A percentile compares a stretch with the other conserved stretches of the same genome.
Conservation (phyloP, 2,888 invertebrate genomes). For the Hypercompe scribonia region DNA sequence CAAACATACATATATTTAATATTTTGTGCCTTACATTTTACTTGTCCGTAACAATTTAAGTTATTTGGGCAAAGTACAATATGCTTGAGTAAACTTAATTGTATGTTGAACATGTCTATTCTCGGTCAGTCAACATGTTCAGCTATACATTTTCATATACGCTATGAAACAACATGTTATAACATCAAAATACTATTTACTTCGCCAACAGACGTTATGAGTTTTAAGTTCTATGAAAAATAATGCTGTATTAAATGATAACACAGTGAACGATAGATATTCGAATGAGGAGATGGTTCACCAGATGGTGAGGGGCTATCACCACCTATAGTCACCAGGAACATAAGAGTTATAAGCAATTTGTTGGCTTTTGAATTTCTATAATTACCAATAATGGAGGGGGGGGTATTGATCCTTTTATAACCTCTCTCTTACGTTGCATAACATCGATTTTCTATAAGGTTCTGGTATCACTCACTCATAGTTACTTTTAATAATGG, state of each 20-base stretch:
- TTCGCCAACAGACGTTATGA: neutral
- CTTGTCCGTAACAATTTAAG: neutral
- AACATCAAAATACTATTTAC: neutral
- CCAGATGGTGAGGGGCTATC: neutral
- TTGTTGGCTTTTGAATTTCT: no score
- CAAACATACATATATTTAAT: no score
- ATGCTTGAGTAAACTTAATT: constrained; percentile 5
- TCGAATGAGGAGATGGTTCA: no score
- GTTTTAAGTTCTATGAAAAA: neutral
- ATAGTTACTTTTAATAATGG: no score
- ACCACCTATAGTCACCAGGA: no score
- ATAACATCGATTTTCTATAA: no score
- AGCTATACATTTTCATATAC: neutral
- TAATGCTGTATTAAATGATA: neutral
- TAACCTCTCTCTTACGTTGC: no score
- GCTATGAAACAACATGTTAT: neutral
- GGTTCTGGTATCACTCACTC: no score
- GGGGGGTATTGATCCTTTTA: no score
- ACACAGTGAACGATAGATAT: no score
- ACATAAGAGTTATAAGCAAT: no score
- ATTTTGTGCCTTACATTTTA: neutral
- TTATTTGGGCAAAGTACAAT: neutral
- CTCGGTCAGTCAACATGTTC: constrained; percentile 1
- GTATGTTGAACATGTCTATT: constrained; percentile 5
- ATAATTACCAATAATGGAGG: no score